Conservation (phyloP, 2,888 invertebrate species). For the Lordiphosa andalusiaca region DNA sequence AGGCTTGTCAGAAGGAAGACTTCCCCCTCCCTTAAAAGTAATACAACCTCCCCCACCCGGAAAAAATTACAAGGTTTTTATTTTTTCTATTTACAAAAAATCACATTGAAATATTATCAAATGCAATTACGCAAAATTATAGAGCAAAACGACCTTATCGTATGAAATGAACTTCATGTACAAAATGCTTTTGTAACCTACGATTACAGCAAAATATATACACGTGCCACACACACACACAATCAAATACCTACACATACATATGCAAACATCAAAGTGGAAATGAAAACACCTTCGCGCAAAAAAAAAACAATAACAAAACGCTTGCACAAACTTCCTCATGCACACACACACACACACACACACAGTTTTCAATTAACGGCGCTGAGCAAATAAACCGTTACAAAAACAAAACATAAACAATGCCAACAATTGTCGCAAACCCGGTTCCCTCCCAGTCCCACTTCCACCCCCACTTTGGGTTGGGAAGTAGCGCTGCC, state of each 20-base stretch:
- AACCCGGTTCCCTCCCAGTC: constrained; percentile 18
- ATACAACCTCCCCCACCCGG: too few relatives aligned
- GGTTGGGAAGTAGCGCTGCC: constrained; percentile 5
- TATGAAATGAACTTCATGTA: constrained; percentile 60
- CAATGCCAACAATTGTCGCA: constrained; percentile 48
- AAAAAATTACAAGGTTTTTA: constrained; percentile 1
- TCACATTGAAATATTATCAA: constrained; percentile 66
- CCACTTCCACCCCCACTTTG: constrained; percentile 10
- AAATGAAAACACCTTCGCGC: constrained; percentile 51
- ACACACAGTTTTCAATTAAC: constrained; percentile 9
- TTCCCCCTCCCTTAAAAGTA: too few relatives aligned
- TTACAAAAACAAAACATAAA: constrained; percentile 51
- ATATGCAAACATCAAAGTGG: constrained; percentile 22
- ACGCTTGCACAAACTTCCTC: constrained; percentile 56
- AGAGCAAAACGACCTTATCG: constrained; percentile 72
- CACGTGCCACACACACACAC: constrained; percentile 9
- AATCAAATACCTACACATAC: constrained; percentile 8
- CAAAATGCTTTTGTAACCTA: constrained; percentile 61
- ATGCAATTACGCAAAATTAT: constrained; percentile 69
- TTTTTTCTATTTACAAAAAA: background rate
- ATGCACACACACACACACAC: constrained; percentile 14
- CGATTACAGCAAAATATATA: constrained; percentile 48
- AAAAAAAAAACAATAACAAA: constrained; percentile 46
- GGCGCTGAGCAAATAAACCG: constrained; percentile 36
- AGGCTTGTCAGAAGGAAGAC: too few relatives aligned